Base-by-base conservation (phyloP, 2,888 invertebrate species). In the Lasius fuliginosus region DNA sequence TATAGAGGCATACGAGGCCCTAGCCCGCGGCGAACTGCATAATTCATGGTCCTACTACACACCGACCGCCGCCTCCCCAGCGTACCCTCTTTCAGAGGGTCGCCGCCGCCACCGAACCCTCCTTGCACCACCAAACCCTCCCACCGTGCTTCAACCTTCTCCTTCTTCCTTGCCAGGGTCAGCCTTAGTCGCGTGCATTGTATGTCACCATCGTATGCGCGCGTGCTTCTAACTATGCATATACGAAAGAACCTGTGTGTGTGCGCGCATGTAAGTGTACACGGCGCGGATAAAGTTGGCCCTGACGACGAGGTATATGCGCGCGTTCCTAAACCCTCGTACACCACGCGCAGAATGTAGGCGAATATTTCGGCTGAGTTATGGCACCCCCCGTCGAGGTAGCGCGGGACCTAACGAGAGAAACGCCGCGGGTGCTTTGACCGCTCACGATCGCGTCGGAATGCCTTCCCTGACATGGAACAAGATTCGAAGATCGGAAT, bases 21-120 rank as follows among this genome's bases (percentile, higher is more conserved):
- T 92, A 91, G 92, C 93, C 94, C 91, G 91, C 91, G 94, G 94
- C 93, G 89, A 92, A 92, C 94, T 94, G 94, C 94, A 94, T 94
- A 94, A 94, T 94, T 94, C 94, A 94, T 94, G 93, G 93, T 91
- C 90, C 91, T 89, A 89, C 93, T 93, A 88, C 92, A 79, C 79
- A 91, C 88, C 91, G 81, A 86, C 88, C 90, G 84, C 86, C 90
- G 86, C 65, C 62, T 46, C 87, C 88, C 88, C 68, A 77, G 64
- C 84, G 88, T 86, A 89, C 90, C 86, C 88, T 88, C 86, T 90
- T 90, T 75, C 60, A 82, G 86, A 89, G 91, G 90, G 87, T 85
- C 88, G 84, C 88, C 86, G 84, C 82, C 84, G 75, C 62, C 82
- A 85, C 85, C 86, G 83, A 83, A 77, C 86, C 84, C 87, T 82